Base-by-base conservation (phyloP, 2,797 vertebrate species). In the Enteromius afrohamiltoni region DNA sequence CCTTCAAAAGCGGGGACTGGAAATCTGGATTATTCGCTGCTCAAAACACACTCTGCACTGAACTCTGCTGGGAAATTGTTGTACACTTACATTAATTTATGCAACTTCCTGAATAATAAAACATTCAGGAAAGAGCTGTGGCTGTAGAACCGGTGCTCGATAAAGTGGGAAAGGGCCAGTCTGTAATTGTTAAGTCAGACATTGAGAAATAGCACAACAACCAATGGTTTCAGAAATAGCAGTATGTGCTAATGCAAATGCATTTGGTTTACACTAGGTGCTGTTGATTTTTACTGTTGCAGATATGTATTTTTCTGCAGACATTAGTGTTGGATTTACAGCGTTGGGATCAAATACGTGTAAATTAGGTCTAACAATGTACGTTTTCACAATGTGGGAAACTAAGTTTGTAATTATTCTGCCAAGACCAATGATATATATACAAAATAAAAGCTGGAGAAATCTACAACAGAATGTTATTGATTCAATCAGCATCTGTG, bases 401-500 rank as follows among this genome's bases (percentile, higher is more conserved):
- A 62, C 17, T 17, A 21, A 67, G n/a, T 67, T 68, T 67, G 11
- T 71, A 77, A 77, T 68, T 42, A 83, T 31, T 75, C 6, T 68
- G 62, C 17, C 16, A 65, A 67, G 34, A 76, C 47, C 71, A 42
- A 40, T 26, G 21, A 26, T 45, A 3, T 13, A 45, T 13, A 45
- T 40, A 45, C 11, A 42, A 45, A 45, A 6, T 6, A 37, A 1
- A 37, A 51, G n/a, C 58, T 13, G 6, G n/a, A 40, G 16, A 40
- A 53, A 75, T 34, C 82, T 76, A 77, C 77, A 26, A 71, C 31
- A 42, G 31, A 83, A 62, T 71, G 62, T 14, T 81, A 93, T 92
- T 74, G 91, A 93, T 91, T 85, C 10, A 26, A 80, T 92, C 89
- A 51, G 91, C 91, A 69, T 70, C 9, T 62, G 37, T 90, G 87